A percentile compares a stretch with the other conserved stretches of the same genome.
These are phyloP conservation scores for Latrodectus elegans DNA, from an alignment of 2,888 invertebrate species.

Conservation along the genomic window DNA sequence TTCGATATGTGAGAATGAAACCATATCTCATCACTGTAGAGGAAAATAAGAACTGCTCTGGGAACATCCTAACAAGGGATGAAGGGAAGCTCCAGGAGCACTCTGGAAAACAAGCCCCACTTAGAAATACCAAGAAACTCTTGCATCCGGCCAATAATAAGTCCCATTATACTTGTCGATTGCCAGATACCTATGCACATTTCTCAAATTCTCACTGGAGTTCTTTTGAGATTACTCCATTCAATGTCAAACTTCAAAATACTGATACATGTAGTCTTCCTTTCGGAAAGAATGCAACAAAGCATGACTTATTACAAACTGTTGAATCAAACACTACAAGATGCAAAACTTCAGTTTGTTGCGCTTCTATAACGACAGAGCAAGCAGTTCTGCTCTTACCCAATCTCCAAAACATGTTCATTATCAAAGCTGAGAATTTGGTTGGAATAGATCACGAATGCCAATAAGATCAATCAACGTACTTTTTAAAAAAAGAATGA, in stretches of 20 bases:
- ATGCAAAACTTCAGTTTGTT: background rate
- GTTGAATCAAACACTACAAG: background rate
- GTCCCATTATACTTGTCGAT: background rate
- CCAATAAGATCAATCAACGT: background rate
- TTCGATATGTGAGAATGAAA: background rate
- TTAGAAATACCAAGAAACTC: background rate
- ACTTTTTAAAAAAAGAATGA: too few relatives aligned
- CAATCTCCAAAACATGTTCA: background rate
- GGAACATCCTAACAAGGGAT: background rate
- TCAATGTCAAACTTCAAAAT: background rate
- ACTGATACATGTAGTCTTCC: constrained; percentile 8
- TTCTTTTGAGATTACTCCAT: background rate
- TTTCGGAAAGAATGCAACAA: background rate
- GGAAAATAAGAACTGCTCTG: background rate
- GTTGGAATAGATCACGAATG: constrained; percentile 2
- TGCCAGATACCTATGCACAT: background rate
- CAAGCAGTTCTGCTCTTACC: background rate
- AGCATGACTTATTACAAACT: constrained; percentile 5
- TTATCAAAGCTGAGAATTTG: background rate
- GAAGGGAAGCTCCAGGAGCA: background rate
- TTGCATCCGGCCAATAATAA: background rate
- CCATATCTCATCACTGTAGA: constrained; percentile 11
- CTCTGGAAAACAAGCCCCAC: background rate
- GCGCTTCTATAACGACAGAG: constrained; percentile 1
- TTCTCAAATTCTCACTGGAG: background rate